These are phyloP conservation scores for Sinocyclocheilus maitianheensis DNA, from an alignment of 2,113 vertebrate genomes.

Conservation along the genomic window DNA sequence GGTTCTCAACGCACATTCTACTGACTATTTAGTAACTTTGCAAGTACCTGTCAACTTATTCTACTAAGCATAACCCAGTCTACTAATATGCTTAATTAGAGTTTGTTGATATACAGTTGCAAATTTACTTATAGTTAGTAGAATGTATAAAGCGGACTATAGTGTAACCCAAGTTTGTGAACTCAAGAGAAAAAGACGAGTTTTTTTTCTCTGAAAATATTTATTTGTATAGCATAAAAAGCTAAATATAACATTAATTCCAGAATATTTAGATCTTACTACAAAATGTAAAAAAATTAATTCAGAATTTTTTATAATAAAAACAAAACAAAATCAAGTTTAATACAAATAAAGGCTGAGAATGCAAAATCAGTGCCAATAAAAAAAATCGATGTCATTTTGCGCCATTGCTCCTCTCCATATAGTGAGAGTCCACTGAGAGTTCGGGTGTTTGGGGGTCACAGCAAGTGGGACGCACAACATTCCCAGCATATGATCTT, in stretches of 20 bases:
- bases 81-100: too few relatives aligned
- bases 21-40: too few relatives aligned
- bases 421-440: slow-evolving; percentile 34
- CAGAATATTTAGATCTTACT: background rate
- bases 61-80: too few relatives aligned
- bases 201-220: slow-evolving; percentile 5
- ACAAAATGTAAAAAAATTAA: background rate
- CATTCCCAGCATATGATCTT: background rate
- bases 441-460: slow-evolving; percentile 29
- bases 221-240: slow-evolving; percentile 6
- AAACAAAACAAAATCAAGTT: background rate
- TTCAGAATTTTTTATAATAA: background rate
- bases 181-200: background rate
- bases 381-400: slow-evolving; percentile 46
- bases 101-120: too few relatives aligned
- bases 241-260: background rate
- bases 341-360: background rate
- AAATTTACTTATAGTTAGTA: too few relatives aligned
- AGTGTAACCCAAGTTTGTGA: too few relatives aligned
- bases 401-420: slow-evolving; percentile 58
- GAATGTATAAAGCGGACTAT: too few relatives aligned
- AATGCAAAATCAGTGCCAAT: too few relatives aligned
- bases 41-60: too few relatives aligned
- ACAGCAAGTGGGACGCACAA: slow-evolving; percentile 3
- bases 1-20: too few relatives aligned